Percentiles rank a stretch among this genome's conserved stretches.
phyloP scores from a whole-genome alignment of 2,888 invertebrate genomes.

The Junonia oenone region DNA sequence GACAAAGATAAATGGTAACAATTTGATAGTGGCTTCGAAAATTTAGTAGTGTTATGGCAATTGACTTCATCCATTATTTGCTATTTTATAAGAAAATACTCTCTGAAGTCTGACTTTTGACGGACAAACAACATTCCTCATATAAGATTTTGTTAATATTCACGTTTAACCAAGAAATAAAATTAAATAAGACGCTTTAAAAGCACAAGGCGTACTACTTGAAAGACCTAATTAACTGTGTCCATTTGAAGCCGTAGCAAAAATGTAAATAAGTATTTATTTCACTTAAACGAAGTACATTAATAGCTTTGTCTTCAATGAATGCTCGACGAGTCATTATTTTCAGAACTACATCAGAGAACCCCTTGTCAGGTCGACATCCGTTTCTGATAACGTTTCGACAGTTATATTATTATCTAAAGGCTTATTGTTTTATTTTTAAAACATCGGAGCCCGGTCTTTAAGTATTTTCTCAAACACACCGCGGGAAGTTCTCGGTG shows the following conservation, averaged over 20 bases:
- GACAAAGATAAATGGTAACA: background rate
- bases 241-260: background rate
- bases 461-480: constrained; percentile 9
- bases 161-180: no score
- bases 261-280: background rate
- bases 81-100: no score
- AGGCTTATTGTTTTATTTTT: constrained; percentile 18
- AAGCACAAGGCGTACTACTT: no score
- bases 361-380: constrained; percentile 23
- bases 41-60: background rate
- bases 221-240: no score
- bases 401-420: constrained; percentile 16
- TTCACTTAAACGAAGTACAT: background rate
- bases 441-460: background rate
- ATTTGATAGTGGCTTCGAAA: no score
- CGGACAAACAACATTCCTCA: no score
- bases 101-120: no score
- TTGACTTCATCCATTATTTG: background rate
- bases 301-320: background rate
- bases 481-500: constrained; percentile 7
- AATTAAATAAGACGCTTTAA: no score
- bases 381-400: constrained; percentile 21
- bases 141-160: no score
- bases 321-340: background rate
- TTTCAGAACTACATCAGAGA: constrained; percentile 9